Percentiles rank a stretch among this genome's conserved stretches.
Conservation (phyloP, 2,888 invertebrate species). For the Eupithecia centaureata region DNA sequence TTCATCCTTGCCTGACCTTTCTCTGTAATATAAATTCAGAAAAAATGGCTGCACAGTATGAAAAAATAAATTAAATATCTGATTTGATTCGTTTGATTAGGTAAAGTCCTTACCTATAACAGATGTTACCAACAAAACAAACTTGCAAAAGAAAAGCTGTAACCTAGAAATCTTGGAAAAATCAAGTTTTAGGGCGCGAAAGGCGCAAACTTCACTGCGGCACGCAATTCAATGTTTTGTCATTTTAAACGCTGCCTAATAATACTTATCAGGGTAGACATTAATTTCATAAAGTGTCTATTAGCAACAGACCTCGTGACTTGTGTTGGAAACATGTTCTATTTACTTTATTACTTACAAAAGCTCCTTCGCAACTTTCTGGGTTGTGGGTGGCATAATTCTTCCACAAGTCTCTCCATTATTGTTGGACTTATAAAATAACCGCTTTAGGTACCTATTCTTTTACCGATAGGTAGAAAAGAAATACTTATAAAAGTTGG, state of each 20-base stretch:
- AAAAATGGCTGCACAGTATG: background rate
- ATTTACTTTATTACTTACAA: slow-evolving; percentile 14
- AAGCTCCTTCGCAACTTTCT: slow-evolving; percentile 1
- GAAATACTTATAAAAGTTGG: slow-evolving; percentile 7
- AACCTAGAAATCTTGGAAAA: slow-evolving; percentile 45
- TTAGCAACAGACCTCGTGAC: slow-evolving; percentile 39
- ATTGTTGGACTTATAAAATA: background rate
- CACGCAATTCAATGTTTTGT: slow-evolving; percentile 55
- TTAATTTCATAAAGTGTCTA: slow-evolving; percentile 45
- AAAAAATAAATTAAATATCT: background rate
- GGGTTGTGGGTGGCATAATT: background rate
- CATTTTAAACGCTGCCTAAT: slow-evolving; percentile 49
- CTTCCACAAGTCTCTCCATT: background rate
- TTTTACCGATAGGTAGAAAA: background rate
- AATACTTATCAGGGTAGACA: slow-evolving; percentile 48
- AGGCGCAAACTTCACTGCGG: slow-evolving; percentile 49
- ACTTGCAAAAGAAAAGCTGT: slow-evolving; percentile 38
- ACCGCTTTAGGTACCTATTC: background rate
- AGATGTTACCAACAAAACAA: background rate
- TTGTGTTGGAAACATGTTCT: slow-evolving; percentile 16
- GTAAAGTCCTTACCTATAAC: background rate
- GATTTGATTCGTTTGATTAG: background rate
- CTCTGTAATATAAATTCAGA: slow-evolving; percentile 45
- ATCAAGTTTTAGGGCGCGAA: slow-evolving; percentile 46
- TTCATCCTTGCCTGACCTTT: slow-evolving; percentile 62